Evolutionary conservation across 2,113 vertebrate species (phyloP).

Genomic region (Nerophis ophidion): DNA sequence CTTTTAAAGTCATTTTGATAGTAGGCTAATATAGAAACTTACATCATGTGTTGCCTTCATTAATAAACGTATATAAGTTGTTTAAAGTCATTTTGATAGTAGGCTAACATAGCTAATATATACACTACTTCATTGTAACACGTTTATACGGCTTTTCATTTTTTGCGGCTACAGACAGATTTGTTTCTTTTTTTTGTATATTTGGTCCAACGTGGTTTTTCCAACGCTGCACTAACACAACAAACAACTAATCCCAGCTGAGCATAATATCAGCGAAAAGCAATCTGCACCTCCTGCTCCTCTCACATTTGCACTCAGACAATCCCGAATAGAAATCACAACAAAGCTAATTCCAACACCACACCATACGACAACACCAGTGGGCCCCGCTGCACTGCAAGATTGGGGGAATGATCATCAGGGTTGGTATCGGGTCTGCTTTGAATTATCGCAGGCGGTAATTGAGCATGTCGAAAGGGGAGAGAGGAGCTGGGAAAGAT

Average conservation of each 20-base stretch:
- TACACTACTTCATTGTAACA: no score
- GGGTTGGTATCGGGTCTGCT: conserved; percentile 32
- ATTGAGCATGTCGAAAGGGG: conserved; percentile 23
- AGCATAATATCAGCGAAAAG: conserved; percentile 5
- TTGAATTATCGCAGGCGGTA: conserved; percentile 44
- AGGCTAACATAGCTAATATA: no score
- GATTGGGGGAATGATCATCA: conserved; percentile 22
- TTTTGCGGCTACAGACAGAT: no score
- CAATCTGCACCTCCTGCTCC: conserved; percentile 11
- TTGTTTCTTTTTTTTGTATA: no score
- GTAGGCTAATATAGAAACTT: no score
- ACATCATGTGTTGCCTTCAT: no score
- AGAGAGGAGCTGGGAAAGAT: conserved; percentile 6
- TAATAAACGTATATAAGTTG: no score
- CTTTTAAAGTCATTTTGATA: no score
- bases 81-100: no score
- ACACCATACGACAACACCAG: conserved; percentile 18
- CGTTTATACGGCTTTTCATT: no score
- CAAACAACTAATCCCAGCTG: background rate
- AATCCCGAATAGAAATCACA: background rate
- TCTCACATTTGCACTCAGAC: conserved; percentile 2
- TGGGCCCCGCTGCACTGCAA: no score
- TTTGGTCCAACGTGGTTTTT: no score
- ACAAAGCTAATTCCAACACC: background rate
- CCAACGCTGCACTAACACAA: background rate